Percentiles rank a stretch among this genome's conserved stretches.
Evolutionary conservation across 2,113 vertebrate genomes (phyloP).

Genomic region (Rhinogobius similis): DNA sequence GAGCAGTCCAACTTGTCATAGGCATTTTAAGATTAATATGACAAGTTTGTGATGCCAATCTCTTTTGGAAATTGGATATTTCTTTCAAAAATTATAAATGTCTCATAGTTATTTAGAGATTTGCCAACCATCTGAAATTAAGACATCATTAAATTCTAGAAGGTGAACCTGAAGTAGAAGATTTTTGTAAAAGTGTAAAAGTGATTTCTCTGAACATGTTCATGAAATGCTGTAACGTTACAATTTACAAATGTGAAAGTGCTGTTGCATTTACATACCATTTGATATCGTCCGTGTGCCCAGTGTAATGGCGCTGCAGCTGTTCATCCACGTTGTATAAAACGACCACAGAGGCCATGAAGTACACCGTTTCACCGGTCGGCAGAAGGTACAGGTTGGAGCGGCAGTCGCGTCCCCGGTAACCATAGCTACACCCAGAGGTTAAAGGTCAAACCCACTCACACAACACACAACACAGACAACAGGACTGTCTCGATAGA

Average conservation of each 20-base stretch:
- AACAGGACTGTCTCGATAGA: not conserved
- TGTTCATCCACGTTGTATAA: conserved; percentile 94
- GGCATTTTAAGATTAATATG: no score
- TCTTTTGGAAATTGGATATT: no score
- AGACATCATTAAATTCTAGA: no score
- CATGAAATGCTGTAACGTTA: no score
- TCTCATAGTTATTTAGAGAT: no score
- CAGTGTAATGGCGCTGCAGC: conserved; percentile 93
- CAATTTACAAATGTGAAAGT: not conserved
- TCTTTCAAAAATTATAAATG: no score
- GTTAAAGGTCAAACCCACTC: conserved; percentile 76
- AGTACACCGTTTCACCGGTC: conserved; percentile 96
- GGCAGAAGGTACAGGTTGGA: conserved; percentile 96
- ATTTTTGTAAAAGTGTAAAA: no score
- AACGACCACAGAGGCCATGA: conserved; percentile 96
- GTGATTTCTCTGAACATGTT: no score
- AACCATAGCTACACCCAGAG: conserved; percentile 84
- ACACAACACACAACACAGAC: not conserved
- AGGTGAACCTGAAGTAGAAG: no score
- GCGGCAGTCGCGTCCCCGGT: conserved; percentile 94
- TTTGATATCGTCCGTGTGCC: conserved; percentile 97
- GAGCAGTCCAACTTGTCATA: no score
- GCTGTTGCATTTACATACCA: conserved; percentile 85
- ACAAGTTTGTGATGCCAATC: no score
- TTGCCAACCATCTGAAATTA: no score